A percentile compares a stretch with the other conserved stretches of the same genome.
These are phyloP conservation scores for Anolis apletophallus DNA, from an alignment of 2,797 vertebrate genomes.

Conservation along the genomic window DNA sequence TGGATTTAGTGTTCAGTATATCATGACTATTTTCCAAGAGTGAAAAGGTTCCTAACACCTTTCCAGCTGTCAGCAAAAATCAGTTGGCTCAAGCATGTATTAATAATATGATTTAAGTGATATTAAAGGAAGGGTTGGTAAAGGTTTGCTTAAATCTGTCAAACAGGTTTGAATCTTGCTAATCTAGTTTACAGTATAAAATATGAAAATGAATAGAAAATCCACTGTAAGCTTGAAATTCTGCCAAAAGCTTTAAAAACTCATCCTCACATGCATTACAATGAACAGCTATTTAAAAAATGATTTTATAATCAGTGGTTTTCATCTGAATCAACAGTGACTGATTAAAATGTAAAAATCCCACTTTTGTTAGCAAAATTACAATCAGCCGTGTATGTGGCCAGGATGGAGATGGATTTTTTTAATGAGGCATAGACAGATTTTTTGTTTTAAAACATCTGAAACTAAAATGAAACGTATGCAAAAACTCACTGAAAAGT, in stretches of 20 bases:
- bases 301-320: constrained; percentile 1
- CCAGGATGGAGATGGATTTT: not conserved
- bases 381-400: constrained; percentile 5
- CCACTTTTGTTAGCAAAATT: constrained; percentile 32
- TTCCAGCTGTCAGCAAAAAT: constrained; percentile 35
- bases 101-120: constrained; percentile 35
- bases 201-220: constrained; percentile 27
- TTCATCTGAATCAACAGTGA: constrained; percentile 37
- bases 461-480: constrained; percentile 40
- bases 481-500: constrained; percentile 3
- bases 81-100: constrained; percentile 32
- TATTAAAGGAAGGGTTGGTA: constrained; percentile 32
- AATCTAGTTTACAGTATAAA: constrained; percentile 34
- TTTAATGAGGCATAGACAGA: constrained; percentile 1
- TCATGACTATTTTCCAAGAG: constrained; percentile 44
- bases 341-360: constrained; percentile 27
- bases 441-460: not conserved
- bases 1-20: constrained; percentile 24
- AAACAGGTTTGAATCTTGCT: constrained; percentile 45
- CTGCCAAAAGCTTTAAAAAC: not conserved
- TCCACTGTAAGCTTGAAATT: constrained; percentile 19
- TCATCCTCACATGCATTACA: constrained; percentile 2
- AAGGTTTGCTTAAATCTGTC: constrained; percentile 41
- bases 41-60: not conserved
- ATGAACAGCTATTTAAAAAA: constrained; percentile 22